Evolutionary conservation across 2,113 vertebrate species (phyloP), one percentile per base, ranked within the genome.

Genomic region (Parus major): DNA sequence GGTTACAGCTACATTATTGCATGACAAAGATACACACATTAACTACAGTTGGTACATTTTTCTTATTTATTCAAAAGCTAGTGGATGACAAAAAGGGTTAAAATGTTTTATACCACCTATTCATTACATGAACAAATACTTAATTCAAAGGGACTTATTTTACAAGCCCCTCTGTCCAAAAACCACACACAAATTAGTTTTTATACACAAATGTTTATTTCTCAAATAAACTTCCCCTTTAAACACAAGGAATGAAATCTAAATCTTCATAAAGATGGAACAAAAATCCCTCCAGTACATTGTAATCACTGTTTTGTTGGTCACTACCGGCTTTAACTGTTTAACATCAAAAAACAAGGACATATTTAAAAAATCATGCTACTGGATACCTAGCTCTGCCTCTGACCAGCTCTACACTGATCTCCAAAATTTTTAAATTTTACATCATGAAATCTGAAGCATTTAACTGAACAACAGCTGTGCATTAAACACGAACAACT

Each of bases 171-270:
- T 93, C 95, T 97, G 92, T 96, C 96, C 97, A 98, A 98, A 98
- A 98, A 98, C 39, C 95, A 96, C 97, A 82, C 93, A 75, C 72
- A 84, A 97, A 96, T 98, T 97, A 96, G 95, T 94, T 98, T 99
- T 99, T 99, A 98, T 99, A 99, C 98, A 99, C 98, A 99, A 99
- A 98, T 91, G 98, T 99, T 99, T 99, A 99, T 99, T 99, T 98
- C 97, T 98, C 98, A 99, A 99, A 99, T 98, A 98, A 98, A 99
- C 97, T 98, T 98, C 97, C 98, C 98, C 98, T 98, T 98, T 98
- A 98, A 98, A 99, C 98, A 98, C 98, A 98, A 98, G 98, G 98
- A 98, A 98, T 98, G 98, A 94, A 97, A 97, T 97, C 97, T 98
- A 98, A 97, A 98, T 97, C 98, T 98, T 98, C 98, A 96, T 97